Base-by-base conservation (phyloP, 2,113 vertebrate species). In the Gorilla gorilla region DNA sequence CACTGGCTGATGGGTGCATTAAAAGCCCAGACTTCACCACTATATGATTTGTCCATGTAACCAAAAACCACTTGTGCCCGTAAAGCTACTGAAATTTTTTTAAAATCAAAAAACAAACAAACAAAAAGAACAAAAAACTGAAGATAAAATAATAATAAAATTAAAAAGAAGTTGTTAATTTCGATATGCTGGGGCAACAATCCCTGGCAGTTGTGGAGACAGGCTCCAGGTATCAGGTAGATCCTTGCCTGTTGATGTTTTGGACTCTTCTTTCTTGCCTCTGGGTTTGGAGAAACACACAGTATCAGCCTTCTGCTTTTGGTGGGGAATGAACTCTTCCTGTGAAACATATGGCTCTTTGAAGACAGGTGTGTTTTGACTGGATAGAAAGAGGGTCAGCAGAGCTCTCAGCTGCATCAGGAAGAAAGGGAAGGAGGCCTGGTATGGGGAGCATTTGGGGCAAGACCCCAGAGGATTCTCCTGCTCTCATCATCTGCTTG, bases 351-450 rank as follows among this genome's bases (percentile, higher is more conserved):
- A 88, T 81, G 83, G 96, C 35, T 90, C 93, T 94, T 97, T 97
- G 95, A 97, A 97, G 94, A 96, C 95, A 95, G 98, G 93, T 95
- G 93, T 98, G 94, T 97, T 97, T 97, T 96, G 96, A 94, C 83
- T 79, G 78, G 66, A 64, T 89, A 83, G 89, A 82, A 73, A 48
- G 43, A 72, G 81, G 94, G 93, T 95, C 96, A 97, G 68, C 61
- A 50, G 83, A 95, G 80, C 38, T 96, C 64, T 81, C n/a, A 50
- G 48, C 83, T 83, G 87, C 75, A 93, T 85, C 50, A 73, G 78
- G 82, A 93, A 82, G 55, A 88, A 64, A 92, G 86, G 88, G 93
- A 85, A 95, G 59, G 87, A 75, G 84, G 87, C 93, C 50, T 10
- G 32, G 66, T 38, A 59, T 45, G 64, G 76, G 72, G 45, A 85